These are phyloP conservation scores for Cataglyphis altisquamis DNA, from an alignment of 2,888 invertebrate species.

Conservation along the genomic window DNA sequence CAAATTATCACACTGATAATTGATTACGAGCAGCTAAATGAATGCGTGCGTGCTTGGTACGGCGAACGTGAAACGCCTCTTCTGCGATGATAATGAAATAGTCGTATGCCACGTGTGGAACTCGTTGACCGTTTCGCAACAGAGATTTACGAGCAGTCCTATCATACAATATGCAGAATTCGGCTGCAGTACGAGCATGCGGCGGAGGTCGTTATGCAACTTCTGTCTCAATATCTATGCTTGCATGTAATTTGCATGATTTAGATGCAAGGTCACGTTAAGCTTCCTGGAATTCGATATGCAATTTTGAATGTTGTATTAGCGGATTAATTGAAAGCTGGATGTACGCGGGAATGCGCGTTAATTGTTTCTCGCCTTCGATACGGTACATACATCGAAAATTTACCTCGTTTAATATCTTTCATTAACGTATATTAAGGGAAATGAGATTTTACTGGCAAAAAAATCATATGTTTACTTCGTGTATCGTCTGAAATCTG, in stretches of 20 bases:
- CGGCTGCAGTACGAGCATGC: constrained; percentile 42
- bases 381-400: neutral
- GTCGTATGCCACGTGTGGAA: constrained; percentile 21
- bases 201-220: constrained; percentile 60
- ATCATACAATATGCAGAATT: constrained; percentile 50
- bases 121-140: constrained; percentile 40
- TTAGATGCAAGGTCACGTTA: constrained; percentile 62
- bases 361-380: constrained; percentile 32
- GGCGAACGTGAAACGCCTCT: neutral
- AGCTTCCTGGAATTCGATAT: constrained; percentile 62
- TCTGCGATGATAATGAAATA: constrained; percentile 23
- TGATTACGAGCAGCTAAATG: neutral
- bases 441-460: neutral
- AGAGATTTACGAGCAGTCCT: constrained; percentile 56
- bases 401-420: neutral
- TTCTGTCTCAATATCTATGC: constrained; percentile 66
- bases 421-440: neutral
- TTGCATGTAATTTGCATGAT: constrained; percentile 62
- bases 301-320: constrained; percentile 57
- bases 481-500: neutral
- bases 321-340: constrained; percentile 62
- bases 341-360: constrained; percentile 52
- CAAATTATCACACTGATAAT: neutral
- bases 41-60: neutral
- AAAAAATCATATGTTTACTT: neutral